These are phyloP conservation scores for Xestia sexstrigata DNA, from an alignment of 2,888 invertebrate species.

Conservation along the genomic window DNA sequence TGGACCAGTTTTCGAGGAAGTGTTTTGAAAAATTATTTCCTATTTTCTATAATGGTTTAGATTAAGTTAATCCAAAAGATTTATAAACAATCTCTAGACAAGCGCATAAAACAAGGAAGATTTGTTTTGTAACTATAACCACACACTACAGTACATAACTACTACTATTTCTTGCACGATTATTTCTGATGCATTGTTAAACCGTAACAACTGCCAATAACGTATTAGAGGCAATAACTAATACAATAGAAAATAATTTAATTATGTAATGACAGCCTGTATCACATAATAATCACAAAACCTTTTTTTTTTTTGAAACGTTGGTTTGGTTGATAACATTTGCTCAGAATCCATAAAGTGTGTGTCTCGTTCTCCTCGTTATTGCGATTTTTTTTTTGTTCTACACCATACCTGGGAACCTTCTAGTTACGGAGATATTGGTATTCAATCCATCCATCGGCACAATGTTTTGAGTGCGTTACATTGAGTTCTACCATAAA, in stretches of 20 bases:
- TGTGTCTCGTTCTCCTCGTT: too few species aligned
- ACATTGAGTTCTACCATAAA: too few species aligned
- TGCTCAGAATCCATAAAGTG: not conserved
- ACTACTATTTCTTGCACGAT: not conserved
- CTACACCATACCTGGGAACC: too few species aligned
- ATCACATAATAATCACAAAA: constrained; percentile 11
- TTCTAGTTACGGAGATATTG: too few species aligned
- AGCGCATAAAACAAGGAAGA: not conserved
- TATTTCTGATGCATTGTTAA: constrained; percentile 17
- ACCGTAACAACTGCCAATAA: constrained; percentile 5
- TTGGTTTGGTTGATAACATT: not conserved
- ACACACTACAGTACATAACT: too few species aligned
- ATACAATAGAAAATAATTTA: constrained; percentile 39
- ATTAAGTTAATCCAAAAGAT: not conserved
- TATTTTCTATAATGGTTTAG: not conserved
- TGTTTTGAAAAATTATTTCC: not conserved
- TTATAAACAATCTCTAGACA: not conserved
- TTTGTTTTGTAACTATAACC: not conserved
- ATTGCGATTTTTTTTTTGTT: too few species aligned
- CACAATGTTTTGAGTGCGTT: too few species aligned
- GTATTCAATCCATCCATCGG: too few species aligned
- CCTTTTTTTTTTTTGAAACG: constrained; percentile 16
- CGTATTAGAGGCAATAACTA: constrained; percentile 12
- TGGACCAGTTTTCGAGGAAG: too few species aligned
- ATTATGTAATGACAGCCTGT: constrained; percentile 35